Evolutionary conservation across 2,113 vertebrate species (phyloP), one percentile per base, ranked within the genome.

Genomic region (Dicaeum eximium): DNA sequence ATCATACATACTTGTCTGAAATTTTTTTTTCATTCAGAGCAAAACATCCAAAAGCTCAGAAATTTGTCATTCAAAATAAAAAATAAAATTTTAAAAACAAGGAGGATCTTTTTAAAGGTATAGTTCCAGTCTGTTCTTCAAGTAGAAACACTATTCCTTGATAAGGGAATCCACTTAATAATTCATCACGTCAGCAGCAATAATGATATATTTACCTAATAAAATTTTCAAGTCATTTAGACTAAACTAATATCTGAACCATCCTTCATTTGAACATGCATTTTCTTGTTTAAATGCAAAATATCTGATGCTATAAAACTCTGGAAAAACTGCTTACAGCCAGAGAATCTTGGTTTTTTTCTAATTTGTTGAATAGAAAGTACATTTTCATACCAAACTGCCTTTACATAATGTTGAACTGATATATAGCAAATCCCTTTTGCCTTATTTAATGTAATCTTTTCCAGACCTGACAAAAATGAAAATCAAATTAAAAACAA

Each of bases 401-500:
- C 33, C 56, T 87, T 71, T 88, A 47, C 15, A 62, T 80, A 57
- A 77, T 20, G 47, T 78, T 72, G 48, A 93, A 65, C 37, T 48
- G 38, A 54, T 50, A 75, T 44, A 66, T 0, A 48, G 64, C 19
- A 96, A 96, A 93, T 72, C 58, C 44, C 19, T 4, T 78, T 95
- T 88, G 38, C 44, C 42, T 94, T 86, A 91, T 85, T 93, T 78
- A 94, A 96, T 94, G 87, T 62, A 65, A 88, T 74, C 45, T 92
- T 95, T 45, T 82, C 95, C 61, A 94, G 56, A 79, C 13, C 37
- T 86, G 60, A 75, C 57, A 91, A 75, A 90, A 94, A 75, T 45
- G n/a, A 72, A 65, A 95, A 92, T 73, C 87, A 91, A 88, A 95
- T 93, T 94, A 78, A 92, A 87, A 86, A 67, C 18, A 78, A 17